Conservation (phyloP, 2,888 invertebrate genomes). For the Ennomos fuscantarius region DNA sequence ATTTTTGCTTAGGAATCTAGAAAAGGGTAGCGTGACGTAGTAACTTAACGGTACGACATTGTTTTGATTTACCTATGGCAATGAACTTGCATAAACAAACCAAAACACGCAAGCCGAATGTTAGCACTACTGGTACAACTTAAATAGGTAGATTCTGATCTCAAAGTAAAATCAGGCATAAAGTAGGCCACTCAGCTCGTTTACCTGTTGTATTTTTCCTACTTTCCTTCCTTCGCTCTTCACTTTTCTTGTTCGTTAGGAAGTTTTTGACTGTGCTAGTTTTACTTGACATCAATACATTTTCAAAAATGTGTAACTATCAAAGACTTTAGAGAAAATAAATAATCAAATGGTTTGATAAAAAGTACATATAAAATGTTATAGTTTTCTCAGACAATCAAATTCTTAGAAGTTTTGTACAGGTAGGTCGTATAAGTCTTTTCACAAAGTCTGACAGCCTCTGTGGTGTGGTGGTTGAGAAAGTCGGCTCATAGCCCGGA, state of each 20-base stretch:
- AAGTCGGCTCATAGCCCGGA: too few species aligned
- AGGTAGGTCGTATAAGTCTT: too few species aligned
- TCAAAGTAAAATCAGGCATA: neutral
- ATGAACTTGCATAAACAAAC: conserved; percentile 36
- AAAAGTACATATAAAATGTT: too few species aligned
- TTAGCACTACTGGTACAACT: conserved; percentile 3
- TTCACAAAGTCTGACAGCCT: too few species aligned
- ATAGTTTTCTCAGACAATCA: too few species aligned
- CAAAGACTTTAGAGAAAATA: too few species aligned
- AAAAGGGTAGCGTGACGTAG: conserved; percentile 24
- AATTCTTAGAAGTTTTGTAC: too few species aligned
- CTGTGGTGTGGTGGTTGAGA: too few species aligned
- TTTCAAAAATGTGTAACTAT: too few species aligned
- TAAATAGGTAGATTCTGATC: too few species aligned
- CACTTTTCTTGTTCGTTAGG: neutral
- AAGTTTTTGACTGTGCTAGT: neutral
- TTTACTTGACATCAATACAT: too few species aligned
- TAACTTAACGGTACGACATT: conserved; percentile 29
- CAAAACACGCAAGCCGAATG: conserved; percentile 34
- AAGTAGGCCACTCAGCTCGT: conserved; percentile 1
- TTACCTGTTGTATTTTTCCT: conserved; percentile 8
- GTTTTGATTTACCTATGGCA: conserved; percentile 35
- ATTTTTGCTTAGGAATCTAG: conserved; percentile 14
- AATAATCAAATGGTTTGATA: too few species aligned
- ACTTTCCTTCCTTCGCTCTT: neutral